Base-by-base conservation (phyloP, 2,888 invertebrate genomes). In the Glaucopsyche alexis region DNA sequence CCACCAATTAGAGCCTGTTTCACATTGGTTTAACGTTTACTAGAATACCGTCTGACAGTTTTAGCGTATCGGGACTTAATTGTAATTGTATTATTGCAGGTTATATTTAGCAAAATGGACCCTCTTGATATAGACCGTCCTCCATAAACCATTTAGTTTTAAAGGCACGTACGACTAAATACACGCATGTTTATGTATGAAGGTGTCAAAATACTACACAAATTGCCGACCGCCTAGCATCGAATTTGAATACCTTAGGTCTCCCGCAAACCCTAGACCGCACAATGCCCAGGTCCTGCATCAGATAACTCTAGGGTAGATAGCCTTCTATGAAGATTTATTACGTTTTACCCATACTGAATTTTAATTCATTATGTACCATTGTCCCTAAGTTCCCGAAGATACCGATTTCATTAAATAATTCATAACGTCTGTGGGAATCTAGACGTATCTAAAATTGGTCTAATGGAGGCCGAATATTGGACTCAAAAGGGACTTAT, bases 301-400 rank as follows among this genome's bases (percentile, higher is more conserved):
- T 91, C 88, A 85, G 91, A 91, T 91, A 82, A 85, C 86, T 87
- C 87, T 87, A 84, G 78, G 80, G 83, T 80, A 85, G 92, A 93
- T 93, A 93, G 92, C 92, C 92, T 91, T 91, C 85, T 90, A 84
- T 83, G 87, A 88, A 86, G 90, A 92, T 91, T 91, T 93, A 92
- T 91, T 90, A 85, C 87, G 81, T 79, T 79, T 81, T 80, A 79
- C 81, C 81, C 85, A 85, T 88, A 90, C 90, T 91, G 89, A 90
- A 91, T 91, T 89, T 90, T 90, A 91, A 91, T 87, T 83, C 83
- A 85, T 85, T 86, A 85, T 85, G 82, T 83, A 82, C 83, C 85
- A 88, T 89, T 87, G 88, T 88, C 84, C 83, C 77, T 73, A 78
- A 79, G 77, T 78, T 76, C 76, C 78, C 77, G 77, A 79, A 78